Evolutionary conservation across 64 coral and sea anemone genomes (phyloP), one percentile per base, ranked within the genome.

Genomic region (Astreopora myriophthalma): DNA sequence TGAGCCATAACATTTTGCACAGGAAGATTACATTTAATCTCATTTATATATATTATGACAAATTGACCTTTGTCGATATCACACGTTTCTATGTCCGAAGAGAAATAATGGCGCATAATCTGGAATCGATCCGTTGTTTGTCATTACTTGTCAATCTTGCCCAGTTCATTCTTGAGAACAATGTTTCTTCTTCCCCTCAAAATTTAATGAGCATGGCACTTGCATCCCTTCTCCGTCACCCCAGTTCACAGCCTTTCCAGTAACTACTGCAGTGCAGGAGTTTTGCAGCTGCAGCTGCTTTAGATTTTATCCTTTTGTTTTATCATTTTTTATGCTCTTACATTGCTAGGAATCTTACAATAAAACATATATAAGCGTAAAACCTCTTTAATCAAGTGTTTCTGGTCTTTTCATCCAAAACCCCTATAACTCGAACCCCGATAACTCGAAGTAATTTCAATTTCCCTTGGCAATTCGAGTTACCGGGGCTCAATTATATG

Each of bases 311-410:
- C n/a, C n/a, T n/a, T n/a, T n/a, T n/a, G n/a, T 55, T 55, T 55
- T 22, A 14, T 55, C 51, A 3, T n/a, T 55, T 19, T 55, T 55
- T 55, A 55, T 55, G 51, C 8, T 55, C 51, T 55, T 55, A 55
- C 51, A 55, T 55, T 55, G 51, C 16, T 14, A 55, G 67, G 49
- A 73, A 71, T 57, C 85, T 3, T 73, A 48, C 85, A 87, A 51
- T 71, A 71, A 87, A 87, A 87, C 85, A 72, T 87, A 66, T 87
- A 87, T 42, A 73, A 87, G 67, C 67, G 73, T 73, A 87, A 71
- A 86, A 87, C 38, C 66, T 9, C 85, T 87, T 87, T 52, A 71
- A 87, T 87, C 85, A 87, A 87, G 85, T 71, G 61, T 87, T 87
- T 71, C 65, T 87, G 7, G 64, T 87, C 85, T 86, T 27, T 86